Evolutionary conservation across 2,888 invertebrate species (phyloP).

Genomic region (Drosophila colorata): DNA sequence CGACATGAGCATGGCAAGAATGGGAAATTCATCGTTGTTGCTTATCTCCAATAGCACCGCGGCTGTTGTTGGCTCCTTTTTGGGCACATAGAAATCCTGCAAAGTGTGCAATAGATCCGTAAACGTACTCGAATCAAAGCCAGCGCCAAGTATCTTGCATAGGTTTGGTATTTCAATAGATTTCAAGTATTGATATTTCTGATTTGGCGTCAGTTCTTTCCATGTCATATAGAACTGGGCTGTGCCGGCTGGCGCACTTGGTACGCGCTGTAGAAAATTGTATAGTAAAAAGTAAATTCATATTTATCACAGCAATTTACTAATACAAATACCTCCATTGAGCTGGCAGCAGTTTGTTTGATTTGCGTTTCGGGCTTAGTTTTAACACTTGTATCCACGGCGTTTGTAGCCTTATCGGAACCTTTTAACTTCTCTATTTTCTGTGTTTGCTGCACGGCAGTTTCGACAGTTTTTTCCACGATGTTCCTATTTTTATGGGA

Average conservation of each 20-base stretch:
- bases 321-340: constrained; percentile 35
- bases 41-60: constrained; percentile 79
- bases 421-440: background rate
- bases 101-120: constrained; percentile 77
- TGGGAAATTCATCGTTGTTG: constrained; percentile 81
- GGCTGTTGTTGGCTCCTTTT: constrained; percentile 71
- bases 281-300: background rate
- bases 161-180: constrained; percentile 78
- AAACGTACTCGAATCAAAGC: constrained; percentile 83
- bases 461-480: constrained; percentile 1
- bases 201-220: constrained; percentile 80
- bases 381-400: background rate
- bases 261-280: constrained; percentile 63
- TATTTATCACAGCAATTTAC: background rate
- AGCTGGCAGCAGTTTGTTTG: background rate
- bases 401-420: background rate
- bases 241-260: constrained; percentile 78
- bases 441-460: background rate
- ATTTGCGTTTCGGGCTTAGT: constrained; percentile 1
- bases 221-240: constrained; percentile 84
- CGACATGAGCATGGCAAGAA: constrained; percentile 83
- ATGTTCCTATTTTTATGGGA: background rate
- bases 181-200: constrained; percentile 83
- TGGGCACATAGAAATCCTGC: constrained; percentile 77
- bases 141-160: constrained; percentile 83